phyloP scores from a whole-genome alignment of 2,113 vertebrate species.

The Amphiprion percula region DNA sequence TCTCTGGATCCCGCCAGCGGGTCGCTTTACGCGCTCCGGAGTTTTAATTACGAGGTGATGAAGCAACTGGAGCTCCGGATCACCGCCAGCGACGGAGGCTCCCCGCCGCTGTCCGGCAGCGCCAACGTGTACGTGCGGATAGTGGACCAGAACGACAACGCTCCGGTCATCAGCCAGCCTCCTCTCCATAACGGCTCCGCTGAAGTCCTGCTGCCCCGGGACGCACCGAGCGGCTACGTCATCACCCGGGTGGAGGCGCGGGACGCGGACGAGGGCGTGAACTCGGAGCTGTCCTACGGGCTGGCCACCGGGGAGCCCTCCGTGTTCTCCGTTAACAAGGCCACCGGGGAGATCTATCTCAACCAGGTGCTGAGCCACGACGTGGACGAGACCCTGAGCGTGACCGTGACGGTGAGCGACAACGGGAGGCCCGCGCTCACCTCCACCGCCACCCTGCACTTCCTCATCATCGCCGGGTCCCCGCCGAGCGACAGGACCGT shows the following conservation, averaged over 20 bases:
- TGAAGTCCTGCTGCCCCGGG: conserved; percentile 88
- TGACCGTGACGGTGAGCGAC: conserved; percentile 91
- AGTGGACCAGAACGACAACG: conserved; percentile 95
- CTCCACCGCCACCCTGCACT: conserved; percentile 88
- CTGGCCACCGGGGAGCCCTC: conserved; percentile 84
- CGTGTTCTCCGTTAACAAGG: conserved; percentile 89
- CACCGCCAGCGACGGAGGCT: conserved; percentile 91
- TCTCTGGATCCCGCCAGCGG: conserved; percentile 93
- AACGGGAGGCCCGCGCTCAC: conserved; percentile 90
- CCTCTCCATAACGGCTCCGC: conserved; percentile 89
- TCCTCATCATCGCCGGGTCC: conserved; percentile 87
- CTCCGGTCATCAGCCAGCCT: conserved; percentile 89
- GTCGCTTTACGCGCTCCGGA: conserved; percentile 93
- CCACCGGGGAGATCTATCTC: conserved; percentile 92
- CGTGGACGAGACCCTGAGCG: conserved; percentile 87
- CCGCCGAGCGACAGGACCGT: conserved; percentile 86
- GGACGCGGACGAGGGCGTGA: conserved; percentile 92
- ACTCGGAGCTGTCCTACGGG: conserved; percentile 89
- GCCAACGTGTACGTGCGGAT: conserved; percentile 89
- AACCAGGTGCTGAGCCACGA: conserved; percentile 90
- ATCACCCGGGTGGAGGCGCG: conserved; percentile 91
- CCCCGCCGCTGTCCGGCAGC: conserved; percentile 90
- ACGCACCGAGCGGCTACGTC: conserved; percentile 87
- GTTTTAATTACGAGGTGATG: conserved; percentile 94
- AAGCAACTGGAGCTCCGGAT: conserved; percentile 92